These are phyloP conservation scores for Hirtodrosophila alboralis DNA, from an alignment of 2,888 invertebrate species.

Conservation along the genomic window DNA sequence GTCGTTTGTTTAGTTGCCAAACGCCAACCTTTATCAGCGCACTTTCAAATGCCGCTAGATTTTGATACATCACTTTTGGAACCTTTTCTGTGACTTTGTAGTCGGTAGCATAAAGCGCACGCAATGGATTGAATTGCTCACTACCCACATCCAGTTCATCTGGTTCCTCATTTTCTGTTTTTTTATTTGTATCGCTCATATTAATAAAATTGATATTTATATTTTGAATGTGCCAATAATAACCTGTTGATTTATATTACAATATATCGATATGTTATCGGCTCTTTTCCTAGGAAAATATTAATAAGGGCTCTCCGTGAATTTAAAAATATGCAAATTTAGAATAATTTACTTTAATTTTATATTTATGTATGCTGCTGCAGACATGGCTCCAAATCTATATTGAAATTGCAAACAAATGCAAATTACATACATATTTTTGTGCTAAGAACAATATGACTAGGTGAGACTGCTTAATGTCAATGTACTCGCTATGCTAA, in stretches of 20 bases:
- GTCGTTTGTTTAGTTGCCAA: constrained; percentile 68
- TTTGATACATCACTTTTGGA: constrained; percentile 88
- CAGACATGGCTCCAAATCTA: too few relatives aligned
- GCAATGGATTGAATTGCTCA: constrained; percentile 88
- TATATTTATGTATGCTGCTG: too few relatives aligned
- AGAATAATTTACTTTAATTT: too few relatives aligned
- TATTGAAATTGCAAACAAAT: too few relatives aligned
- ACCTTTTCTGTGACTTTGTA: constrained; percentile 85
- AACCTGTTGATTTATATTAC: too few relatives aligned
- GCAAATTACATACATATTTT: too few relatives aligned
- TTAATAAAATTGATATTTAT: not conserved
- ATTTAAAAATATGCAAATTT: too few relatives aligned
- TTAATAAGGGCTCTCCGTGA: too few relatives aligned
- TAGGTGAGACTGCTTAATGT: too few relatives aligned
- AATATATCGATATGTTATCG: not conserved
- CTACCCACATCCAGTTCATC: constrained; percentile 85
- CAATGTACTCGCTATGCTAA: too few relatives aligned
- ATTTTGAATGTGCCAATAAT: not conserved
- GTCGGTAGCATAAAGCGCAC: constrained; percentile 87
- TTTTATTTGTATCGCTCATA: constrained; percentile 16
- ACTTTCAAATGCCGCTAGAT: constrained; percentile 87
- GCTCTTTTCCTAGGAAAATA: too few relatives aligned
- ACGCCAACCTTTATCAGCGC: constrained; percentile 82
- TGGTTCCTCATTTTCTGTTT: not conserved
- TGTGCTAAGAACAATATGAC: too few relatives aligned